Evolutionary conservation across 2,888 invertebrate species (phyloP).

Genomic region (Tribolium freemani): DNA sequence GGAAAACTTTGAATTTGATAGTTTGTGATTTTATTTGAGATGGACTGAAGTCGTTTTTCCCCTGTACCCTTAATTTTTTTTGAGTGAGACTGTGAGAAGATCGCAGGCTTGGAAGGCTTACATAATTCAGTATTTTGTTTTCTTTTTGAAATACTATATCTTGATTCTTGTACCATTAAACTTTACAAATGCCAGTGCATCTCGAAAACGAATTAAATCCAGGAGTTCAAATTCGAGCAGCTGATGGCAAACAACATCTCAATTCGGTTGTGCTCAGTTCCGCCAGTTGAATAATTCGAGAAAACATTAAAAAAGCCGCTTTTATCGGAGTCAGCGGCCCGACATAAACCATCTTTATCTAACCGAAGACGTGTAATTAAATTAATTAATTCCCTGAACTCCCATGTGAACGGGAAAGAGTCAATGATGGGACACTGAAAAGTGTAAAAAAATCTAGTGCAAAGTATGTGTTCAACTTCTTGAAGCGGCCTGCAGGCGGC

Average conservation of each 20-base stretch:
- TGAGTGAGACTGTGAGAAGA: too few species aligned
- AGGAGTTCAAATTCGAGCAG: neutral
- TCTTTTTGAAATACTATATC: too few species aligned
- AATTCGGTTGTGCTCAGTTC: neutral
- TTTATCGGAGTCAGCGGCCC: conserved; percentile 3
- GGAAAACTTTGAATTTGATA: too few species aligned
- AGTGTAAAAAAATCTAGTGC: conserved; percentile 8
- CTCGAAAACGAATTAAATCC: neutral
- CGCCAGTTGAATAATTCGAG: neutral
- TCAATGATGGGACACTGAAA: neutral
- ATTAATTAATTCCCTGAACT: conserved; percentile 36
- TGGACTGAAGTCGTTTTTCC: too few species aligned
- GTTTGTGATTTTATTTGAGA: too few species aligned
- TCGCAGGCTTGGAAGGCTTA: too few species aligned
- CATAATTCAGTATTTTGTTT: too few species aligned
- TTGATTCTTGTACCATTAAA: too few species aligned
- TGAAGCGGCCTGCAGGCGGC: conserved; percentile 59
- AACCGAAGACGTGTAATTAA: conserved; percentile 29
- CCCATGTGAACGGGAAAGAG: conserved; percentile 17
- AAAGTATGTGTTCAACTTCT: conserved; percentile 49
- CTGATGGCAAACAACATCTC: neutral
- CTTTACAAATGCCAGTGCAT: neutral
- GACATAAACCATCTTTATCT: conserved; percentile 23
- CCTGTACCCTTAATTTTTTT: too few species aligned
- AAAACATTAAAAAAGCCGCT: conserved; percentile 19